These are phyloP conservation scores for Corvus hawaiiensis DNA, from an alignment of 2,113 vertebrate species.

Conservation along the genomic window DNA sequence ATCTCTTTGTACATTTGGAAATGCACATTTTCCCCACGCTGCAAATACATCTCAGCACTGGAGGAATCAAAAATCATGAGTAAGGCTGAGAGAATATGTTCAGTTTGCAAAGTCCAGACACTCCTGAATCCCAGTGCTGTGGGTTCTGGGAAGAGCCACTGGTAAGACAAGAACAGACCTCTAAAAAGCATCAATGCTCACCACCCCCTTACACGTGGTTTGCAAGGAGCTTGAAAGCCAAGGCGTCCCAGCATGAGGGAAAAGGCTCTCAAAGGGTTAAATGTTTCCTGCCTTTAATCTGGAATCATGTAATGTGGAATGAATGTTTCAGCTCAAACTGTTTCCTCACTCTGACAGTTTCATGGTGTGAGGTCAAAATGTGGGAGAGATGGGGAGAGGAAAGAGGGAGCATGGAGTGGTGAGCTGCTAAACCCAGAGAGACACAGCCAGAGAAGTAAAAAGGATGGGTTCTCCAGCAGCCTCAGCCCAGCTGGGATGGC, in stretches of 20 bases:
- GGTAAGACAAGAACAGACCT: background rate
- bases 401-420: background rate
- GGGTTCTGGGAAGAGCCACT: background rate
- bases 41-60: background rate
- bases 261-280: constrained; percentile 32
- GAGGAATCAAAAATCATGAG: background rate
- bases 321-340: constrained; percentile 42
- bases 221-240: background rate
- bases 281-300: constrained; percentile 33
- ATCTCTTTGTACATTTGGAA: background rate
- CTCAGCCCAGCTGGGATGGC: background rate
- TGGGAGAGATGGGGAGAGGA: background rate
- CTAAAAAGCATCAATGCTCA: background rate
- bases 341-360: constrained; percentile 29
- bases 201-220: background rate
- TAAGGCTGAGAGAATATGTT: background rate
- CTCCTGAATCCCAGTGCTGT: background rate
- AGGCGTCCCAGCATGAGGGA: background rate
- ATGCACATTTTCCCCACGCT: background rate
- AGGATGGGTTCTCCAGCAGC: background rate
- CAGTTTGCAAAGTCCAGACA: background rate
- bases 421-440: background rate
- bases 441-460: background rate
- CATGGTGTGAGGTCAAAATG: constrained; percentile 38
- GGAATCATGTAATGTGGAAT: constrained; percentile 48